Conservation (phyloP, 2,888 invertebrate genomes). For the Drepana falcataria region DNA sequence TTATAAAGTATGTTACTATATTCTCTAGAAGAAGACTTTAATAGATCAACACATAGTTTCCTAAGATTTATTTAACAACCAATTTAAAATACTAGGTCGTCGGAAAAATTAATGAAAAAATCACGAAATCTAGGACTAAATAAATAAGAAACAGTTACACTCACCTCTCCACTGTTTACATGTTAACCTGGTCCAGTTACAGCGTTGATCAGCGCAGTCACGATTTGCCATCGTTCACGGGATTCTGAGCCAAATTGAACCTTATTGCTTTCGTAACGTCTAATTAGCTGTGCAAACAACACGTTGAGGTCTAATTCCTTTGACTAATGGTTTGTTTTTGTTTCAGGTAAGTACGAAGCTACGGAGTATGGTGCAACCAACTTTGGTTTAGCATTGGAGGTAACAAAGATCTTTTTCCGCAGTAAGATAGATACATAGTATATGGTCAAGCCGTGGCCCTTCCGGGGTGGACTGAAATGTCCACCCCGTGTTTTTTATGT, state of each 20-base stretch:
- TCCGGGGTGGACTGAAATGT: too few species aligned
- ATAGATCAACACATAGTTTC: too few species aligned
- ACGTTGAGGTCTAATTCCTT: not conserved
- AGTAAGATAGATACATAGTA: not conserved
- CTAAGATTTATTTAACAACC: too few species aligned
- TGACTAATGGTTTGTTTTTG: not conserved
- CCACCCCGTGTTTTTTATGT: too few species aligned
- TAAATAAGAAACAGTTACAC: conserved; percentile 1
- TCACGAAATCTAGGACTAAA: not conserved
- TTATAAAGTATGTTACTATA: too few species aligned
- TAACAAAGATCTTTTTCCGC: too few species aligned
- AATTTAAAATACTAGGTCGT: too few species aligned
- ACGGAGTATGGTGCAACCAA: not conserved
- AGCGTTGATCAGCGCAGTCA: conserved; percentile 6
- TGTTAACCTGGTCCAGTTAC: conserved; percentile 9
- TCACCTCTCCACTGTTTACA: conserved; percentile 2
- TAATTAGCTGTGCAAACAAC: not conserved
- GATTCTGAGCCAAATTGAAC: not conserved
- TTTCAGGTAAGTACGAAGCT: not conserved
- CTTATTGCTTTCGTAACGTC: not conserved
- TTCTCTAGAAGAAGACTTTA: too few species aligned
- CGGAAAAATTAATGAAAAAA: not conserved
- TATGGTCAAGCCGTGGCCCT: too few species aligned
- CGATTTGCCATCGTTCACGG: conserved; percentile 6
- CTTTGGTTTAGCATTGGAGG: not conserved